phyloP scores from a whole-genome alignment of 2,888 invertebrate genomes.

The Agrilus biguttatus region DNA sequence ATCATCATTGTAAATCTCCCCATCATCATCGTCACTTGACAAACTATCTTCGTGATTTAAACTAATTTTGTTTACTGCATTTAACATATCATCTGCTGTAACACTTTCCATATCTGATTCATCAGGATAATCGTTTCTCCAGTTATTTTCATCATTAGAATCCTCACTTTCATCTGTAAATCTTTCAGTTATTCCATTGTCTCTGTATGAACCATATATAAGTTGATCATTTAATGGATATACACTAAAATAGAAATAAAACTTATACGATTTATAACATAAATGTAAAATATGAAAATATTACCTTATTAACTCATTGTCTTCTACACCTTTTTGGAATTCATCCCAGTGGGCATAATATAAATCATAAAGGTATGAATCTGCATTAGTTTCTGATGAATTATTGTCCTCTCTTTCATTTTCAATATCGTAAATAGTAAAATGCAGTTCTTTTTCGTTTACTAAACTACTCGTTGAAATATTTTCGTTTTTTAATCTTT shows the following conservation, averaged over 20 bases:
- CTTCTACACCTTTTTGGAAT: constrained; percentile 24
- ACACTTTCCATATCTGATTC: constrained; percentile 39
- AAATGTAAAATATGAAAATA: constrained; percentile 2
- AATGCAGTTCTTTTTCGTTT: constrained; percentile 15
- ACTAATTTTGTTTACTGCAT: constrained; percentile 34
- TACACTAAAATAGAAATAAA: constrained; percentile 20
- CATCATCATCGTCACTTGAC: constrained; percentile 28
- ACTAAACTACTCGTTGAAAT: not conserved
- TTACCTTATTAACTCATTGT: constrained; percentile 29
- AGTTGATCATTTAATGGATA: constrained; percentile 30
- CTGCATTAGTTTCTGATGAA: not conserved
- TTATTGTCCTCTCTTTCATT: constrained; percentile 14
- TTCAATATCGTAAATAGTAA: constrained; percentile 47
- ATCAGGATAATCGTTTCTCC: constrained; percentile 64
- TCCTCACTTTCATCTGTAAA: constrained; percentile 42
- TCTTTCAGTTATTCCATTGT: constrained; percentile 22
- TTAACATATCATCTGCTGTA: constrained; percentile 45
- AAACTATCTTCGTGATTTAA: constrained; percentile 21
- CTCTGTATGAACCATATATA: constrained; percentile 22
- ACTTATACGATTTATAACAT: not conserved
- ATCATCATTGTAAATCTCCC: constrained; percentile 29
- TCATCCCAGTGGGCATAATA: constrained; percentile 42
- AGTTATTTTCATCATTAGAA: constrained; percentile 66
- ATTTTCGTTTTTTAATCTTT: constrained; percentile 30
- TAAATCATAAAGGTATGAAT: constrained; percentile 40